Evolutionary conservation across 2,113 vertebrate genomes (phyloP).

Genomic region (Semnornis frantzii): DNA sequence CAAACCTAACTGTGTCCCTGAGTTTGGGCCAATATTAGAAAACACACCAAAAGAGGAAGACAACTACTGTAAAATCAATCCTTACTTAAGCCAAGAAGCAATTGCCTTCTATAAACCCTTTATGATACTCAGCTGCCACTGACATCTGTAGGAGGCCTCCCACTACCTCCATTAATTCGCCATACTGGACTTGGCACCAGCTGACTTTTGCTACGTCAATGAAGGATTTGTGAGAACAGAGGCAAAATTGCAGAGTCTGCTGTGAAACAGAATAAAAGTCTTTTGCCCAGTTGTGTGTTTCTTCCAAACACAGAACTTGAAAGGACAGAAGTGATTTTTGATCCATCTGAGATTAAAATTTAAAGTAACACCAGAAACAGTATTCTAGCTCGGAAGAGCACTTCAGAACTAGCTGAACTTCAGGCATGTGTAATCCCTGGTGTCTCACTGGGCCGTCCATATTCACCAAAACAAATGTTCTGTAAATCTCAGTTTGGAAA

Average conservation of each 20-base stretch:
- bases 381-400: neutral
- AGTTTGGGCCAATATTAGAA: neutral
- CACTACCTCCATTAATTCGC: neutral
- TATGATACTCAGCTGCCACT: neutral
- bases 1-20: rapidly evolving
- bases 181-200: neutral
- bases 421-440: neutral
- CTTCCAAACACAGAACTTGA: neutral
- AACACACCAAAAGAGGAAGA: neutral
- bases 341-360: neutral
- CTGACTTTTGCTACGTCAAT: neutral
- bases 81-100: neutral
- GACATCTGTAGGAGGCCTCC: slow-evolving; percentile 40
- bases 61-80: neutral
- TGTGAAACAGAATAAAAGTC: neutral
- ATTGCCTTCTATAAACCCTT: neutral
- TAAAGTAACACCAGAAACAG: neutral
- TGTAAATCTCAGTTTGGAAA: neutral
- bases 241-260: neutral
- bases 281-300: neutral
- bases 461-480: neutral
- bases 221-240: slow-evolving; percentile 23
- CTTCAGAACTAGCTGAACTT: neutral
- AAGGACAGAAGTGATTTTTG: neutral
- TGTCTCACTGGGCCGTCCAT: neutral